Evolutionary conservation across 2,797 vertebrate species (phyloP).

Genomic region (Melanotaenia nigrans): DNA sequence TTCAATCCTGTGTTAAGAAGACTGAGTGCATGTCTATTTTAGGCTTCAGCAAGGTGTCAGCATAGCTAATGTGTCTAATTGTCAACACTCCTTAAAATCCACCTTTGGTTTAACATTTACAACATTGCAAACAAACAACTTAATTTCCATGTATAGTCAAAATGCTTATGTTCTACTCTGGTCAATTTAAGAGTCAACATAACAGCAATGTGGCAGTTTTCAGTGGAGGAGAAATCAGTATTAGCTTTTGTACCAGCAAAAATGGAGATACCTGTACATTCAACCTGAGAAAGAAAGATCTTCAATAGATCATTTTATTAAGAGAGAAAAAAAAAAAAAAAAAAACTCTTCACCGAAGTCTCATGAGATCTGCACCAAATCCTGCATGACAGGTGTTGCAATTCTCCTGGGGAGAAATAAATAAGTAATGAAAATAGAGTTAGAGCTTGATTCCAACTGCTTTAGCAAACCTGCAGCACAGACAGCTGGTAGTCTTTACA

Average conservation of each 20-base stretch:
- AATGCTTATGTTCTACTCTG: slow-evolving; percentile 13
- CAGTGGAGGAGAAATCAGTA: background rate
- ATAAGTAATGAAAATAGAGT: slow-evolving; percentile 7
- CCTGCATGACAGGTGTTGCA: slow-evolving; percentile 44
- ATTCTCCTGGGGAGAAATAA: slow-evolving; percentile 46
- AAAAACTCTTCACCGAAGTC: slow-evolving; percentile 43
- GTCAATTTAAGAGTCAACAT: background rate
- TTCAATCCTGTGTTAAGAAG: background rate
- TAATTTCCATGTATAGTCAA: background rate
- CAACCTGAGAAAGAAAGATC: slow-evolving; percentile 24
- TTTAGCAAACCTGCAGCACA: slow-evolving; percentile 25
- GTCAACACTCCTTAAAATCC: background rate
- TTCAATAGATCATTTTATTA: slow-evolving; percentile 31
- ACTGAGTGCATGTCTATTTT: background rate
- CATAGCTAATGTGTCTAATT: slow-evolving; percentile 4
- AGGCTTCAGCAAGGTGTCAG: slow-evolving; percentile 10
- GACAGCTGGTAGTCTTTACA: slow-evolving; percentile 30
- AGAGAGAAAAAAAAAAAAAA: background rate
- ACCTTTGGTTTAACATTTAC: slow-evolving; percentile 53
- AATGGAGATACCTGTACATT: slow-evolving; percentile 18
- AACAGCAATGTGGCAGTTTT: background rate
- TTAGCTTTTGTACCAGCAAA: background rate
- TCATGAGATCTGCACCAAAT: slow-evolving; percentile 43
- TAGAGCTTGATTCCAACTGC: slow-evolving; percentile 9
- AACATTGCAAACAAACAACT: slow-evolving; percentile 22